Base-by-base conservation (phyloP, 2,797 vertebrate genomes). In the Anolis apletophallus region DNA sequence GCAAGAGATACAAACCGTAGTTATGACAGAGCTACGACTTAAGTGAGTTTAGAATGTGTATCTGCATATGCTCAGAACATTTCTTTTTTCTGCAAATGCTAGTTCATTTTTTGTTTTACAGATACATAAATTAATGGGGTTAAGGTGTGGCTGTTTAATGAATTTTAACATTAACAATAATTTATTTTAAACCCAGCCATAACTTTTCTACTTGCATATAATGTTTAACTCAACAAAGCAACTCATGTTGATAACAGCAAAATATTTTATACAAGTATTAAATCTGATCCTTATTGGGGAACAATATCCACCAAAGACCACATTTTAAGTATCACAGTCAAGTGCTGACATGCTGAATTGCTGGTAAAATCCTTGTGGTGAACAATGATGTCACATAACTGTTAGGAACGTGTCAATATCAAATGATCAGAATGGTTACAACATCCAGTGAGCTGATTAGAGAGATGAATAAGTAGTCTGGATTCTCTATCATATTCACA, bases 361-460 rank as follows among this genome's bases (percentile, higher is more conserved):
- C 79, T 75, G 84, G 88, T 84, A 90, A 93, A 89, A 84, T 3
- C 54, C 6, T 84, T 68, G 26, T 40, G 87, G 87, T 89, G 83
- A 77, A 84, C 50, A 61, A 93, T 81, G 83, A 82, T 34, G 87
- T 61, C 54, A 91, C 88, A 91, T 64, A 69, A 40, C 52, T 69
- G 3, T 91, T 84, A 79, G 72, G 88, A 80, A 89, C 16, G 36
- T 55, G 80, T 13, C 82, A 6, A 71, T 89, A 88, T n/a, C 17
- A 55, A 88, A 46, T 40, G 64, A 87, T 0, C 61, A 88, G 3
- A 64, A 88, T 61, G 75, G 72, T 21, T 68, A 32, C 13, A 87
- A 67, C 59, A 90, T 84, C 85, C 88, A 85, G 84, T 89, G 87
- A 94, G 90, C 6, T 79, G 86, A 85, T 83, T 92, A 89, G 85